Percentiles rank a stretch among this genome's conserved stretches.
phyloP scores from a whole-genome alignment of 2,113 vertebrate species.

The Struthio camelus region DNA sequence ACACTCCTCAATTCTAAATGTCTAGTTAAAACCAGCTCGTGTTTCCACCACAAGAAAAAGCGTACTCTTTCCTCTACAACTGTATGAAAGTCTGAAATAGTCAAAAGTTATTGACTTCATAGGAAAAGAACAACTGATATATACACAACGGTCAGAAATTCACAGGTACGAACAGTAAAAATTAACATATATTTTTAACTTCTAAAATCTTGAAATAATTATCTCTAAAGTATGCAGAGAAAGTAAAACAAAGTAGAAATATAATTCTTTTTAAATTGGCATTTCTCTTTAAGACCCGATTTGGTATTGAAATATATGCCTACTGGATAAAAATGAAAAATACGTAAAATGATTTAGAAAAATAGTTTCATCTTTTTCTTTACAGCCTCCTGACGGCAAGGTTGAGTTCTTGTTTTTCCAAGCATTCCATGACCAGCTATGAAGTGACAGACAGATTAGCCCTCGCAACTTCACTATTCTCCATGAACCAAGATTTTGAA shows the following conservation, averaged over 20 bases:
- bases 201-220: no score
- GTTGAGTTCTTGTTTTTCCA: not conserved
- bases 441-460: not conserved
- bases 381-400: not conserved
- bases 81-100: not conserved
- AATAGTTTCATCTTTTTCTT: not conserved
- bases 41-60: not conserved
- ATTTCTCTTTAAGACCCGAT: not conserved
- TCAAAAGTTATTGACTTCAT: not conserved
- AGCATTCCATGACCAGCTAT: not conserved
- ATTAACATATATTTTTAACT: not conserved
- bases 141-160: not conserved
- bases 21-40: not conserved
- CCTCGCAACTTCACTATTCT: not conserved
- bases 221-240: not conserved
- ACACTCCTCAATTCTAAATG: not conserved
- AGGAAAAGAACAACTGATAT: not conserved
- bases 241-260: not conserved
- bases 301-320: not conserved
- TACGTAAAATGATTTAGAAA: not conserved
- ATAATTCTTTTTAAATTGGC: not conserved
- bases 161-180: not conserved
- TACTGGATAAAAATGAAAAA: not conserved
- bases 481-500: not conserved
- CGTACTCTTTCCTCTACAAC: not conserved